phyloP scores from a whole-genome alignment of 2,113 vertebrate species.

The Mixornis gularis region DNA sequence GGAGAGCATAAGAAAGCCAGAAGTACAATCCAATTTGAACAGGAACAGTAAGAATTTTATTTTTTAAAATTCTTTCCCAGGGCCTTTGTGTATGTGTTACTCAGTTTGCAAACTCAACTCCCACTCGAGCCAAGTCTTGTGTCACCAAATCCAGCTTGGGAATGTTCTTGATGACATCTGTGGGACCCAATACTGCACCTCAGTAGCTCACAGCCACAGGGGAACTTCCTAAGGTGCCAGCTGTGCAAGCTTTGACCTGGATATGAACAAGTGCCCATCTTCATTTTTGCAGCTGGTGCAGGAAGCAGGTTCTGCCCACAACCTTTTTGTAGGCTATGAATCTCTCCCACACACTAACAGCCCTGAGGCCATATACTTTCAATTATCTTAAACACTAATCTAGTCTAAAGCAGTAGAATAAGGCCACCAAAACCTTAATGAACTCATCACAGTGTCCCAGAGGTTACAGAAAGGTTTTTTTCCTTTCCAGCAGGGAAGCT shows the following conservation, averaged over 20 bases:
- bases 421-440: not conserved
- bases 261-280: not conserved
- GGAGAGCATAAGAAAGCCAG: not conserved
- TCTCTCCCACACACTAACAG: not conserved
- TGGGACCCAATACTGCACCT: not conserved
- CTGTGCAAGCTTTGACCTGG: not conserved
- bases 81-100: not conserved
- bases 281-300: not conserved
- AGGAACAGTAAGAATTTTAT: not conserved
- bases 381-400: not conserved
- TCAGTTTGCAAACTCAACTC: not conserved
- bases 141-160: not conserved
- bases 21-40: not conserved
- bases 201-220: not conserved
- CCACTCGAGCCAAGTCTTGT: not conserved
- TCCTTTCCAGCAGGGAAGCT: not conserved
- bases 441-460: not conserved
- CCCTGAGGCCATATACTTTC: not conserved
- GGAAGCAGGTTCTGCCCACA: not conserved
- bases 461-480: not conserved
- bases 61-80: not conserved
- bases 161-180: not conserved
- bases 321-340: not conserved
- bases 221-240: not conserved
- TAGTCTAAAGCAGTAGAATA: not conserved